phyloP scores from a whole-genome alignment of 2,888 invertebrate genomes.

The Labia minor region DNA sequence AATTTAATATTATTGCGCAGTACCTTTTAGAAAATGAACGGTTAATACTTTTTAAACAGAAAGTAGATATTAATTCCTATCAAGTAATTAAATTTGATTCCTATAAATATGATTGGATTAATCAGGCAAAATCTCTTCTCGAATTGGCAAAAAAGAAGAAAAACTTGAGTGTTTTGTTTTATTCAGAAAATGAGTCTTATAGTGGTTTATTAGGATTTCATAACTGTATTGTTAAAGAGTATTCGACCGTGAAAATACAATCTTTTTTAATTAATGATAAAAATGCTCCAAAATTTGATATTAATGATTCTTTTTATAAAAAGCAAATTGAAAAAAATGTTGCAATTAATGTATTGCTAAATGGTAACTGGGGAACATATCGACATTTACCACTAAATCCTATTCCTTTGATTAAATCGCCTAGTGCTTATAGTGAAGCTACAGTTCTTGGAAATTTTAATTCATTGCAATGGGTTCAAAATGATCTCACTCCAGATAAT shows the following conservation, averaged over 20 bases:
- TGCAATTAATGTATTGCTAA: constrained; percentile 62
- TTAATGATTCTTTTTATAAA: constrained; percentile 55
- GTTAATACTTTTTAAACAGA: background rate
- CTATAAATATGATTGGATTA: background rate
- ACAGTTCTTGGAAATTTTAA: constrained; percentile 74
- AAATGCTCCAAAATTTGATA: constrained; percentile 53
- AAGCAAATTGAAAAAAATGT: no score
- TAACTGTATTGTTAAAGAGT: constrained; percentile 74
- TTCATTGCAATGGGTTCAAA: constrained; percentile 71
- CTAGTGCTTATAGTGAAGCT: constrained; percentile 73
- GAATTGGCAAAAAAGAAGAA: background rate
- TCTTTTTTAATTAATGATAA: constrained; percentile 45
- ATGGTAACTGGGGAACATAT: constrained; percentile 67
- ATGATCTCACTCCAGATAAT: constrained; percentile 36
- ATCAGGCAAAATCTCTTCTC: background rate
- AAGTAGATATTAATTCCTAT: no score
- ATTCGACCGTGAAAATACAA: background rate
- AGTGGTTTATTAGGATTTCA: constrained; percentile 55
- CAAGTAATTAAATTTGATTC: background rate
- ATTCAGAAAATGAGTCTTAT: background rate
- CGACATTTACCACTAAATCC: constrained; percentile 62
- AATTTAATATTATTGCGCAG: background rate
- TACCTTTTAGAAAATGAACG: background rate
- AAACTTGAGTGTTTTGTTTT: background rate
- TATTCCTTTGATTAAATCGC: constrained; percentile 28